Conservation (phyloP, 2,113 vertebrate genomes). For the Montifringilla adamsi region DNA sequence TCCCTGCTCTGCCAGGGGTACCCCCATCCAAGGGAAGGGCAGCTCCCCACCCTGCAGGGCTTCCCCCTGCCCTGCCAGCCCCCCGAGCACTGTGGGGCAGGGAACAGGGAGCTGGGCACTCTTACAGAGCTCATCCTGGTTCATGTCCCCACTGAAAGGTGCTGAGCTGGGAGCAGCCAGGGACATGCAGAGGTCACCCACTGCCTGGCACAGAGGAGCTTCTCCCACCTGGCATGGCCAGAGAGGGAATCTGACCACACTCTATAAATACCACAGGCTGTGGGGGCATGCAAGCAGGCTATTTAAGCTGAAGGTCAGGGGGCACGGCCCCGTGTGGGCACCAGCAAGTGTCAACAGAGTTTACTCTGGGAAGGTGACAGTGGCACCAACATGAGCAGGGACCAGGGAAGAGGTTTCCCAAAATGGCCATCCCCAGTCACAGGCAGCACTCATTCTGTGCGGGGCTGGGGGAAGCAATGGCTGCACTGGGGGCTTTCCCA, state of each 20-base stretch:
- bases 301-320: constrained; percentile 16
- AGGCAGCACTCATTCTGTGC: fast-evolving
- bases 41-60: neutral
- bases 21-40: neutral
- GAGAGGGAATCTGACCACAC: neutral
- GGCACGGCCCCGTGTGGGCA: neutral
- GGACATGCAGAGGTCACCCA: neutral
- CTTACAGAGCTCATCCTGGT: neutral
- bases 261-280: neutral
- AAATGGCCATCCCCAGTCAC: neutral
- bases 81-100: fast-evolving
- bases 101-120: neutral
- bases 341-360: neutral
- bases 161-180: neutral
- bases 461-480: fast-evolving
- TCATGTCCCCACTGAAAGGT: neutral
- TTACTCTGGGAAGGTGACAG: neutral
- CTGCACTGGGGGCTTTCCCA: neutral
- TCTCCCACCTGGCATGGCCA: neutral
- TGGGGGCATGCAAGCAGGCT: fast-evolving
- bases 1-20: neutral
- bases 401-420: neutral
- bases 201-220: neutral
- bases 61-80: neutral
- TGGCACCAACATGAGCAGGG: neutral